These are phyloP conservation scores for Gymnocypris eckloni DNA, from an alignment of 2,797 vertebrate species.

Conservation along the genomic window DNA sequence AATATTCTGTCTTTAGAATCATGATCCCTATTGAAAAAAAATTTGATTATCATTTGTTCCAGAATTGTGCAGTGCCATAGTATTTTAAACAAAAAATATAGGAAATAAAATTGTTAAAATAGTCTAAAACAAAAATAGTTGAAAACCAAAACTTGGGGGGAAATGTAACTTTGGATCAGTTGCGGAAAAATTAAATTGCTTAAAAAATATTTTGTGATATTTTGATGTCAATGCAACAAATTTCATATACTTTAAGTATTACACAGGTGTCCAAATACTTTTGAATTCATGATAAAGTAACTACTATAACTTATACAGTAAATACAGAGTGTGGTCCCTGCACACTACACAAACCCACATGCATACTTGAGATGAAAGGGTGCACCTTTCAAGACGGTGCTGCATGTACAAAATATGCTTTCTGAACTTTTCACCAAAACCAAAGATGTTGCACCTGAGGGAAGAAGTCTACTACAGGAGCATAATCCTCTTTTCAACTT, in stretches of 20 bases:
- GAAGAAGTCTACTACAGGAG: slow-evolving; percentile 3
- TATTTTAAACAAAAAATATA: background rate
- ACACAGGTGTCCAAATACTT: background rate
- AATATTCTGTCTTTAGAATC: background rate
- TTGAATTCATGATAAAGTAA: background rate
- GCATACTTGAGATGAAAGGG: slow-evolving; percentile 28
- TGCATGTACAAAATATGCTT: slow-evolving; percentile 17
- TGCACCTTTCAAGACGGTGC: background rate
- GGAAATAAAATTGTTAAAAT: background rate
- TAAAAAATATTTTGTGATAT: background rate
- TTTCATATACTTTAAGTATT: background rate
- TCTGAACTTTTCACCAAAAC: slow-evolving; percentile 14
- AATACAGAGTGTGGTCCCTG: background rate
- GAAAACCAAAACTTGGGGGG: background rate
- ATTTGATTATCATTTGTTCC: background rate
- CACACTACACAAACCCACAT: slow-evolving; percentile 18
- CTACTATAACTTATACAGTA: background rate
- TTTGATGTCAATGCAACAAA: background rate
- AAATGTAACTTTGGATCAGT: background rate
- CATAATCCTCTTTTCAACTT: slow-evolving; percentile 25
- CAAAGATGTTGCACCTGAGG: background rate
- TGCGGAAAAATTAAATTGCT: background rate
- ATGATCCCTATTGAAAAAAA: background rate
- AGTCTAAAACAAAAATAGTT: background rate
- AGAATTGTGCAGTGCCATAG: background rate